phyloP scores from a whole-genome alignment of 2,113 vertebrate species.

The Leiothrix lutea region DNA sequence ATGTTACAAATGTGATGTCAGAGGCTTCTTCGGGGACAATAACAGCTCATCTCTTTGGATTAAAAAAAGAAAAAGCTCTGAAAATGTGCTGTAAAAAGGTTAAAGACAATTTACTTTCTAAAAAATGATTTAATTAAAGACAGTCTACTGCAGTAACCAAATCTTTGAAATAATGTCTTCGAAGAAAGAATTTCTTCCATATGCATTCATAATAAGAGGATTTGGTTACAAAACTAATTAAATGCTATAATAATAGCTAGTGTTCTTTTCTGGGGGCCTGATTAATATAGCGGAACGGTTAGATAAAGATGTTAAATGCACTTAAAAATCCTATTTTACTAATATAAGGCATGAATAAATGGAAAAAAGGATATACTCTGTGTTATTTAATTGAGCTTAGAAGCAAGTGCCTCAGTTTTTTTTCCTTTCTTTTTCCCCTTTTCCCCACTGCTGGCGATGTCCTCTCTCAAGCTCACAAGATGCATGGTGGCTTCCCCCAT shows the following conservation, averaged over 20 bases:
- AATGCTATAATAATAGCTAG: slow-evolving; percentile 68
- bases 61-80: slow-evolving; percentile 70
- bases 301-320: slow-evolving; percentile 70
- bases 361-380: slow-evolving; percentile 55
- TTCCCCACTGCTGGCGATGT: not conserved
- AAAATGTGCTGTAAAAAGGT: slow-evolving; percentile 65
- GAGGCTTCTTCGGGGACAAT: slow-evolving; percentile 69
- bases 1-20: slow-evolving; percentile 61
- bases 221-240: slow-evolving; percentile 76
- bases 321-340: slow-evolving; percentile 67
- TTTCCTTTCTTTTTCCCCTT: not conserved
- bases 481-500: accelerated
- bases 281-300: slow-evolving; percentile 70
- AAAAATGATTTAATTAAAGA: slow-evolving; percentile 66
- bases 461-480: not conserved
- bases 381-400: slow-evolving; percentile 61
- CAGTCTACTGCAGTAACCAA: slow-evolving; percentile 68
- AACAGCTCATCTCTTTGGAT: slow-evolving; percentile 72
- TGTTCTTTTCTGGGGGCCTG: slow-evolving; percentile 70
- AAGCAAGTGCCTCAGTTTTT: slow-evolving; percentile 47
- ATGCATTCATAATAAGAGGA: slow-evolving; percentile 65
- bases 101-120: slow-evolving; percentile 71
- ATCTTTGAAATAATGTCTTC: slow-evolving; percentile 63
- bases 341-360: slow-evolving; percentile 69
- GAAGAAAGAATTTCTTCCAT: slow-evolving; percentile 61